A percentile compares a stretch with the other conserved stretches of the same genome.
Conservation (phyloP, 2,797 vertebrate genomes). For the Orestias chungarensis region DNA sequence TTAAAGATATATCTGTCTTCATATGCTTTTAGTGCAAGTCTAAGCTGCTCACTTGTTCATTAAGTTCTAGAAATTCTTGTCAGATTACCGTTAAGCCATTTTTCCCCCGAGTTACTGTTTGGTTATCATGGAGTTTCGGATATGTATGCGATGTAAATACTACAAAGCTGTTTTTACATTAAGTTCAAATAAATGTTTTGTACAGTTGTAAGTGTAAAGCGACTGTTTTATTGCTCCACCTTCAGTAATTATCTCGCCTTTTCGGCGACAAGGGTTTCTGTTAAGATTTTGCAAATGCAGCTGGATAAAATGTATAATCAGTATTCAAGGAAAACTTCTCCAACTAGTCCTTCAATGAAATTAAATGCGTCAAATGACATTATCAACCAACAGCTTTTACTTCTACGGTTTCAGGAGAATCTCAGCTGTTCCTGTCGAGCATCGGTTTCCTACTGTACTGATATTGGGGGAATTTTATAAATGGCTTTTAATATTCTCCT, state of each 20-base stretch:
- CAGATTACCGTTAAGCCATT: slow-evolving; percentile 43
- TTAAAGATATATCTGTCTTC: slow-evolving; percentile 36
- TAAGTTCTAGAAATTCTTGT: slow-evolving; percentile 23
- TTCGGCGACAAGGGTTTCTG: neutral
- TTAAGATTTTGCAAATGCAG: neutral
- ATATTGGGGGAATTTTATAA: no score
- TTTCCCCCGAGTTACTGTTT: slow-evolving; percentile 62
- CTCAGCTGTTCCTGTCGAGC: no score
- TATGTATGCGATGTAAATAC: slow-evolving; percentile 70
- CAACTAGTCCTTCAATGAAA: neutral
- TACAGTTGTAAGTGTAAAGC: slow-evolving; percentile 53
- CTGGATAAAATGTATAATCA: neutral
- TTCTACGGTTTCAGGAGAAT: no score
- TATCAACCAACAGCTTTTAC: no score
- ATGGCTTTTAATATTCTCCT: no score
- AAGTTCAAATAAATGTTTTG: slow-evolving; percentile 80
- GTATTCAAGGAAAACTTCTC: neutral
- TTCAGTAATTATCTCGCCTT: neutral
- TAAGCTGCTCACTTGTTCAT: slow-evolving; percentile 43
- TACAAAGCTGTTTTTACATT: slow-evolving; percentile 73
- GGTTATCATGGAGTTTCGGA: slow-evolving; percentile 67
- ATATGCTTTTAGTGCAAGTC: slow-evolving; percentile 45
- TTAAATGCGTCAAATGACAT: neutral
- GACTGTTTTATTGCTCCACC: neutral
- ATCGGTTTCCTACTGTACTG: no score